These are phyloP conservation scores for Lanistes nyassanus DNA, from an alignment of 1,140 invertebrate genomes.

Conservation along the genomic window DNA sequence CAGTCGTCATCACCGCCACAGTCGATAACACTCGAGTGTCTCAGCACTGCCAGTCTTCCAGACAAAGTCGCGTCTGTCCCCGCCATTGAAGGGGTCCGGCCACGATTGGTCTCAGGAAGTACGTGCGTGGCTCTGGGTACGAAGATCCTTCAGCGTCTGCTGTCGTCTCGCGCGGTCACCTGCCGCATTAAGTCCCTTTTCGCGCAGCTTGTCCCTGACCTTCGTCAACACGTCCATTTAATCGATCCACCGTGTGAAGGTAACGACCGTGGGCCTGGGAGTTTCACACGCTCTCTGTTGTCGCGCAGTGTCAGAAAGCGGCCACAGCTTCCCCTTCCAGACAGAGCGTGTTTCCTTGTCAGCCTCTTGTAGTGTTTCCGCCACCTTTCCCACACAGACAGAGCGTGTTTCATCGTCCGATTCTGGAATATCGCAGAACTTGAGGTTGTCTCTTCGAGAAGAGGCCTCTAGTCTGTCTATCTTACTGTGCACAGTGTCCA, in stretches of 20 bases:
- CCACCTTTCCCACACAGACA: background rate
- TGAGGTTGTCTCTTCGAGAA: background rate
- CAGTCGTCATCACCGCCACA: no score
- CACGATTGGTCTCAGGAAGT: no score
- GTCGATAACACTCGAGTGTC: no score
- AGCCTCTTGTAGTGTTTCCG: background rate
- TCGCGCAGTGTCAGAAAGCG: background rate
- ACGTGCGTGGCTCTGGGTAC: no score
- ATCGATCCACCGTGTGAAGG: background rate
- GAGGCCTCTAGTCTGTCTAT: background rate
- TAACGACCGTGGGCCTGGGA: background rate
- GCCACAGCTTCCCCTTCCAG: background rate
- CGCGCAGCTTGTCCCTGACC: background rate
- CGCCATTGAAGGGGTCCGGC: no score
- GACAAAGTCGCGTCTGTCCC: no score
- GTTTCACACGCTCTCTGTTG: background rate
- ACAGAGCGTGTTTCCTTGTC: no score
- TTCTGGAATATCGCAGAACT: background rate
- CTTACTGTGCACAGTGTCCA: background rate
- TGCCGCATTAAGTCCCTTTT: background rate
- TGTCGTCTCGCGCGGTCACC: background rate
- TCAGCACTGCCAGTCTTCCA: no score
- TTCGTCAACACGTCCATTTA: background rate
- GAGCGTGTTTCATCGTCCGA: background rate
- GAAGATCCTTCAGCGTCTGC: no score